These are phyloP conservation scores for Homarus americanus DNA, from an alignment of 1,140 invertebrate genomes.

Conservation along the genomic window DNA sequence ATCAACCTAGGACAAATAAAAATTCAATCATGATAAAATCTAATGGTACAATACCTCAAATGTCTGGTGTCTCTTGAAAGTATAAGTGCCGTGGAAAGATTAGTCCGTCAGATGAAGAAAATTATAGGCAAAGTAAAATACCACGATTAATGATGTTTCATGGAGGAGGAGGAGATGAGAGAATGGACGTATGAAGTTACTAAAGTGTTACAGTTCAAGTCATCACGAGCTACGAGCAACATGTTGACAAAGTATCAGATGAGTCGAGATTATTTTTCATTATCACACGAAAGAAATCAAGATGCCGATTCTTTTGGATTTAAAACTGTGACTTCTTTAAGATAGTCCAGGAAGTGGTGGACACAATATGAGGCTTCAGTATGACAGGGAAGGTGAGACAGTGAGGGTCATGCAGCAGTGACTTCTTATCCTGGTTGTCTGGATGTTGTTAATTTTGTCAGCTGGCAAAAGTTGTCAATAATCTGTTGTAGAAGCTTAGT, in stretches of 20 bases:
- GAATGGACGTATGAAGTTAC: not conserved
- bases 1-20: not conserved
- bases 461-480: not conserved
- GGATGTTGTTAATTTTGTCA: slow-evolving; percentile 12
- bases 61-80: not conserved
- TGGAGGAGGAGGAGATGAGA: not conserved
- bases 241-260: not conserved
- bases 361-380: not conserved
- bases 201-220: too few species aligned
- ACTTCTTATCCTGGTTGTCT: not conserved
- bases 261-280: not conserved
- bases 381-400: not conserved
- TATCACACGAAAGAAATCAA: not conserved
- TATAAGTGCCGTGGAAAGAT: too few species aligned
- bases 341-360: not conserved
- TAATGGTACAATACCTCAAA: not conserved
- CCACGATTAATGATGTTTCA: too few species aligned
- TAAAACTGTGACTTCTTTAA: not conserved
- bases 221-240: not conserved
- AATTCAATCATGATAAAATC: not conserved
- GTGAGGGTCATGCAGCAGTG: not conserved
- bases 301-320: not conserved
- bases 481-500: slow-evolving; percentile 80
- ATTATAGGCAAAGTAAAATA: too few species aligned
- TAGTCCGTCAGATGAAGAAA: too few species aligned